Percentiles rank a stretch among this genome's conserved stretches.
Conservation (phyloP, 1,140 invertebrate genomes). For the Drosophila sucinea region DNA sequence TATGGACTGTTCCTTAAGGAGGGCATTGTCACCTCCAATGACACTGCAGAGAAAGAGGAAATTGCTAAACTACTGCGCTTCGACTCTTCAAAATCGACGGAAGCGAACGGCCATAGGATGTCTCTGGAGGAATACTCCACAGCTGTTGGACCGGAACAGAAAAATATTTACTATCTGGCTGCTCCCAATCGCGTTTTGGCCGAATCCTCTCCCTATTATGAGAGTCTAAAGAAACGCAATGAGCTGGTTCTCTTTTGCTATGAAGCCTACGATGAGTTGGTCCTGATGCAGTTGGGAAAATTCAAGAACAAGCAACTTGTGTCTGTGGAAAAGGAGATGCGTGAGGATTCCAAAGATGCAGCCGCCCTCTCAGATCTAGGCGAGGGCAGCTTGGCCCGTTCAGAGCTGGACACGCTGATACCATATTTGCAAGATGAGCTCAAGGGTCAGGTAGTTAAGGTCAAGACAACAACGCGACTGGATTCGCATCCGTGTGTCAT, state of each 20-base stretch:
- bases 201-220: constrained; percentile 96
- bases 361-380: constrained; percentile 85
- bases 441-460: constrained; percentile 90
- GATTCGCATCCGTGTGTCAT: constrained; percentile 96
- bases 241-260: constrained; percentile 98
- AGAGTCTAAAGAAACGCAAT: constrained; percentile 93
- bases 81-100: constrained; percentile 91
- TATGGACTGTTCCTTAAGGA: constrained; percentile 98
- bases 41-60: constrained; percentile 94
- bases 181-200: constrained; percentile 96
- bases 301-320: constrained; percentile 91
- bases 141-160: constrained; percentile 90
- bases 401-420: constrained; percentile 90
- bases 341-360: constrained; percentile 85
- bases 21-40: constrained; percentile 93
- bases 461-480: constrained; percentile 92
- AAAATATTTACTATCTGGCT: constrained; percentile 96
- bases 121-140: constrained; percentile 94
- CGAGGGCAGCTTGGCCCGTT: constrained; percentile 87
- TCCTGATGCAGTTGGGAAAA: constrained; percentile 94
- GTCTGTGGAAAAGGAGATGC: constrained; percentile 97
- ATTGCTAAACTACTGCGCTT: constrained; percentile 95
- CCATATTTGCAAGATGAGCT: constrained; percentile 91
- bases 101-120: constrained; percentile 88
- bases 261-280: constrained; percentile 97